These are phyloP conservation scores for Silurus glanis DNA, from an alignment of 2,113 vertebrate genomes.

Conservation along the genomic window DNA sequence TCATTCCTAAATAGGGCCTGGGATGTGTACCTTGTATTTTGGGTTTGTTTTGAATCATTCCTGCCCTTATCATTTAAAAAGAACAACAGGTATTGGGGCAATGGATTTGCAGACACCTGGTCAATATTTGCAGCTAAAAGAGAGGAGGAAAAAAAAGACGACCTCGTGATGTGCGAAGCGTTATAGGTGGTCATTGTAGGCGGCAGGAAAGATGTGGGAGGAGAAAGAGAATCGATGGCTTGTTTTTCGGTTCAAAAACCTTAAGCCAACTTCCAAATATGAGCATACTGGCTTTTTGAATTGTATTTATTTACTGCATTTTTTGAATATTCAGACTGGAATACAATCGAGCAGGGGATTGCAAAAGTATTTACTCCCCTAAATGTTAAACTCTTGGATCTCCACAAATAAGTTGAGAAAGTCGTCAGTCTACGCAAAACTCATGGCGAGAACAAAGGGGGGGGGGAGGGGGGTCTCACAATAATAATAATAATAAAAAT, in stretches of 20 bases:
- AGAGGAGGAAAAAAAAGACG: constrained; percentile 46
- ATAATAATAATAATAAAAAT: too few relatives aligned
- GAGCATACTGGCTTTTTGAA: too few relatives aligned
- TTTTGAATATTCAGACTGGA: too few relatives aligned
- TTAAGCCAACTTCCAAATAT: too few relatives aligned
- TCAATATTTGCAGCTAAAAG: constrained; percentile 5
- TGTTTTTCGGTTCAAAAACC: too few relatives aligned
- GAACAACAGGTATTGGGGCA: background rate
- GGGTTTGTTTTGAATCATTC: background rate
- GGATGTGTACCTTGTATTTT: background rate
- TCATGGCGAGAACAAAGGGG: too few relatives aligned
- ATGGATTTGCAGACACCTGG: background rate
- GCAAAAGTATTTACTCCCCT: background rate
- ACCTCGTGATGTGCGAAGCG: constrained; percentile 53
- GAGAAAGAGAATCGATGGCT: constrained; percentile 34
- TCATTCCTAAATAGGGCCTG: background rate
- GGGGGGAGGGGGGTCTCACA: too few relatives aligned
- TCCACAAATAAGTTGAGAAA: too few relatives aligned
- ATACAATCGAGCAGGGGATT: background rate
- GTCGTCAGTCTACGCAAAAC: background rate
- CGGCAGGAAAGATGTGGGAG: constrained; percentile 33
- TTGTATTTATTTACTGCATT: too few relatives aligned
- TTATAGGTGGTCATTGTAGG: constrained; percentile 39
- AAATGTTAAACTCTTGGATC: background rate
- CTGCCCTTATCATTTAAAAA: background rate